Evolutionary conservation across 2,888 invertebrate species (phyloP).

Genomic region (Folsomia manolachei): DNA sequence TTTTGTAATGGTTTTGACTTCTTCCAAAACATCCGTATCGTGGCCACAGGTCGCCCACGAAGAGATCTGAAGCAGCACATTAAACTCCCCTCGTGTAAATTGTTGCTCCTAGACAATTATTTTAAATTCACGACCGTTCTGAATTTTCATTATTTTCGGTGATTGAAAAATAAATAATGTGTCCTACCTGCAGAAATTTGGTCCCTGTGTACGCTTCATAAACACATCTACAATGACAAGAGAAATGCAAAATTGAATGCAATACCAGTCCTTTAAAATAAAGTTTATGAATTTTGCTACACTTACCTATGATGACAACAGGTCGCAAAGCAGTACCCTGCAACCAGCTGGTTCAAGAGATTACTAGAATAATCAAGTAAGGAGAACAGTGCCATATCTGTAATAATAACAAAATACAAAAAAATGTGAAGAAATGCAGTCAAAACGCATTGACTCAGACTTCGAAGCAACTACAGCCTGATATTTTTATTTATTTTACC

Average conservation of each 20-base stretch:
- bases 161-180: too few relatives aligned
- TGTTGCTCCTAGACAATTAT: too few relatives aligned
- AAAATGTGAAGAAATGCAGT: not conserved
- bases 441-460: too few relatives aligned
- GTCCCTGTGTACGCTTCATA: constrained; percentile 59
- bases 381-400: constrained; percentile 73
- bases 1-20: not conserved
- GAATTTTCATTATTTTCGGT: too few relatives aligned
- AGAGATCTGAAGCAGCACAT: constrained; percentile 73
- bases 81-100: constrained; percentile 62
- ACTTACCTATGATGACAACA: constrained; percentile 88
- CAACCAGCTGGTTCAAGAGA: constrained; percentile 53
- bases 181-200: constrained; percentile 60
- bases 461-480: too few relatives aligned
- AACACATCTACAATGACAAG: too few relatives aligned
- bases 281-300: too few relatives aligned
- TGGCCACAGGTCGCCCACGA: constrained; percentile 86
- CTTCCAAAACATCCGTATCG: not conserved
- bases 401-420: constrained; percentile 38
- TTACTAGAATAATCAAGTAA: constrained; percentile 55
- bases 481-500: constrained; percentile 58
- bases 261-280: too few relatives aligned
- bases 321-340: constrained; percentile 71
- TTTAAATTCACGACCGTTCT: too few relatives aligned
- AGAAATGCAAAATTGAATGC: too few relatives aligned